Evolutionary conservation across 2,888 invertebrate genomes (phyloP), one percentile per base, ranked within the genome.

Genomic region (Acanthoscelides obtectus): DNA sequence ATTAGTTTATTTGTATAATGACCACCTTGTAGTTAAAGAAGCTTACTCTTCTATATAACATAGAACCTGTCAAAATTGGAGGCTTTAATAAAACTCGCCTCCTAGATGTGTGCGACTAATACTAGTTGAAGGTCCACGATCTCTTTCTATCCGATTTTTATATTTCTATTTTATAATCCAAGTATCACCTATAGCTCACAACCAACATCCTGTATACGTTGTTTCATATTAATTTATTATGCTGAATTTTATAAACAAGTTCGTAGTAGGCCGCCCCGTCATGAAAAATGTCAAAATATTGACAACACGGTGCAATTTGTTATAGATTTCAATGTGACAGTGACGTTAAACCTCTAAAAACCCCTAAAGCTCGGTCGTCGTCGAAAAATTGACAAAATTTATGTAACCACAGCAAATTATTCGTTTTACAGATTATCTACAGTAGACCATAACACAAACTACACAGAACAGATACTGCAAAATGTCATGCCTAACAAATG

Each of bases 401-500:
- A 45, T 45, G 45, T 45, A 45, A 45, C 17, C 45, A 45, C 45
- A 45, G 8, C 45, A 45, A 45, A 45, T 45, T 45, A 17, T 45
- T 45, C 17, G 45, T 45, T 45, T 45, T 45, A 45, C 45, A 45
- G 45, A 45, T 45, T 17, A 45, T 17, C 45, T 45, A 45, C 45
- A 6, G 17, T 45, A 45, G 45, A 45, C 68, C 67, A 69, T 70
- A 68, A 45, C 45, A 4, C 45, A 45, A 45, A 45, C 45, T 17
- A 45, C 45, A 45, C 45, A 17, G 45, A 45, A 45, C 45, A 45
- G 3, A 45, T 45, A 45, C 12, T 66, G 20, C 66, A 71, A 71
- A 69, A 75, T 76, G 76, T 76, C 74, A 68, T 76, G 75, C 73
- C 67, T 75, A 64, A 70, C 74, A 72, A 69, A 72, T 45, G 71